Evolutionary conservation across 2,888 invertebrate species (phyloP).

Genomic region (Stenichneumon culpator): DNA sequence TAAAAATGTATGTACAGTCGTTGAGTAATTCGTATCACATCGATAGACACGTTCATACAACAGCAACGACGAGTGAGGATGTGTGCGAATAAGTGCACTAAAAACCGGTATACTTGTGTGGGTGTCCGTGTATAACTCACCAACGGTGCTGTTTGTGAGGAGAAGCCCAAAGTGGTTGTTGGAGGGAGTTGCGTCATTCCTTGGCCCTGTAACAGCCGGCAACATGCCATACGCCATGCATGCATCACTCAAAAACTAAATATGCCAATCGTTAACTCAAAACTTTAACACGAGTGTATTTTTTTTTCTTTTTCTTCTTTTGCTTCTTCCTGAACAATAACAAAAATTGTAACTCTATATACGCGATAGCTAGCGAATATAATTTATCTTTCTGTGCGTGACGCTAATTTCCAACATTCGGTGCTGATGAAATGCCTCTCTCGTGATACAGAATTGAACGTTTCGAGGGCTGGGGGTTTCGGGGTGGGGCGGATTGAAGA

Average conservation of each 20-base stretch:
- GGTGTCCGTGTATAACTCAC: constrained; percentile 78
- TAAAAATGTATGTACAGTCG: constrained; percentile 4
- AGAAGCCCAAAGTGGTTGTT: constrained; percentile 80
- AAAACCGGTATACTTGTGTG: constrained; percentile 19
- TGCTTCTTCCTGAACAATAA: constrained; percentile 8
- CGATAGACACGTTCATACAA: constrained; percentile 12
- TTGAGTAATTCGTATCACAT: constrained; percentile 8
- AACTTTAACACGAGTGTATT: constrained; percentile 22
- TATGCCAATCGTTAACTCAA: constrained; percentile 75
- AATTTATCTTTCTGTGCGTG: constrained; percentile 17
- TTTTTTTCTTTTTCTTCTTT: constrained; percentile 4
- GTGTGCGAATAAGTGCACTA: constrained; percentile 55
- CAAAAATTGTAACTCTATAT: neutral
- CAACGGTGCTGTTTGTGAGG: constrained; percentile 81
- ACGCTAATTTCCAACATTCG: constrained; percentile 1
- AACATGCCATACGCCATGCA: constrained; percentile 82
- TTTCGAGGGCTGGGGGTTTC: neutral
- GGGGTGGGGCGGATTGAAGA: constrained; percentile 39
- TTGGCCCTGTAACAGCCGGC: constrained; percentile 85
- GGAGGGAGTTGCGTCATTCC: constrained; percentile 85
- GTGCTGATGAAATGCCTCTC: constrained; percentile 47
- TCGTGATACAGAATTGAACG: constrained; percentile 16
- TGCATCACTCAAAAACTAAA: constrained; percentile 82
- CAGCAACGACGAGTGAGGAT: constrained; percentile 3
- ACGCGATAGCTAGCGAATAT: constrained; percentile 28